phyloP scores from a whole-genome alignment of 2,113 vertebrate genomes.

The Ramphastos sulfuratus region DNA sequence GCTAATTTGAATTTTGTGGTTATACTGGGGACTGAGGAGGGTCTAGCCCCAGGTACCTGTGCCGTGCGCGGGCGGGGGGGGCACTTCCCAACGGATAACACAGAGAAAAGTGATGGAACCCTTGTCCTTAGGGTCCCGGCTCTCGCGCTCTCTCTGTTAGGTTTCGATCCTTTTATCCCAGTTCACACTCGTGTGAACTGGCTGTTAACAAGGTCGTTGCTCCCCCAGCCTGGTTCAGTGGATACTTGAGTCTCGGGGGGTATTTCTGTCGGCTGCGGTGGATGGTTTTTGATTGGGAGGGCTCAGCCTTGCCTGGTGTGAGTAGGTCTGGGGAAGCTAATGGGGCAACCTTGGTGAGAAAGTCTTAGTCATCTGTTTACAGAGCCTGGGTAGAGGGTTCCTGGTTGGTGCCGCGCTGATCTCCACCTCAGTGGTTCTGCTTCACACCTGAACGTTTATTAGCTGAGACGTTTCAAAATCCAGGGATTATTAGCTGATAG shows the following conservation, averaged over 20 bases:
- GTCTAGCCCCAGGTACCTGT: background rate
- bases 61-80: too few relatives aligned
- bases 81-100: rapidly evolving
- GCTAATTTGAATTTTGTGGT: background rate
- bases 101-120: rapidly evolving
- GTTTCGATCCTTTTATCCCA: background rate
- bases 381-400: background rate
- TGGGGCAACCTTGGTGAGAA: background rate
- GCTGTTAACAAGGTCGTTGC: background rate
- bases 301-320: background rate
- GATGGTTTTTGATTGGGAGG: background rate
- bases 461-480: background rate
- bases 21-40: rapidly evolving
- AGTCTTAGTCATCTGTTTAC: background rate
- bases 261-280: background rate
- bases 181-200: background rate
- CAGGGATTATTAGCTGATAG: background rate
- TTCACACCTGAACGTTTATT: background rate
- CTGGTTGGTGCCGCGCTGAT: background rate
- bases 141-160: rapidly evolving
- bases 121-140: rapidly evolving
- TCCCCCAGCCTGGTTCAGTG: background rate
- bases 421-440: background rate
- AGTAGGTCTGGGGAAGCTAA: background rate
- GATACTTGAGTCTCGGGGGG: background rate